Base-by-base conservation (phyloP, 1,140 invertebrate genomes). In the Euschistus heros region DNA sequence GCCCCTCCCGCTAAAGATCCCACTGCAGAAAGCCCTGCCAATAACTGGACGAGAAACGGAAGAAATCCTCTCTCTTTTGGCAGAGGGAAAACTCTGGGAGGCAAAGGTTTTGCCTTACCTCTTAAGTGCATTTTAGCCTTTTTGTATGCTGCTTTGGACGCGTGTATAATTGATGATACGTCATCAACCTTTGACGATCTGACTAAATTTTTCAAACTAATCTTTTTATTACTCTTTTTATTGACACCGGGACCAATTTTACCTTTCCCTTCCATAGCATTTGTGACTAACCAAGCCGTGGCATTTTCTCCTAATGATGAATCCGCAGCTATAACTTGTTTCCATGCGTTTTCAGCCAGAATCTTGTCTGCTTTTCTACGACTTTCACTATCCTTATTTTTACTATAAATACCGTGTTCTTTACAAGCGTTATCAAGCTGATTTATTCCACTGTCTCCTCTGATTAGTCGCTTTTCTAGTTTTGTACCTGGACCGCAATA, bases 361-460 rank as follows among this genome's bases (percentile, higher is more conserved):
- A 70, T 26, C 66, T 70, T 68, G 71, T 77, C 75, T 47, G 75
- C 76, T 66, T 67, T 22, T 10, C 22, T 14, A 15, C 77, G 69
- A 27, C 68, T 66, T 20, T 63, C 24, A 62, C 75, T 64, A 71
- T 76, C 68, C 47, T 72, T 72, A 57, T 69, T 70, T 65, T 75
- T 64, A 0, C 69, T 69, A 69, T 79, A 79, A 6, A n/a, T n/a
- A n/a, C n/a, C n/a, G n/a, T n/a, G n/a, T n/a, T n/a, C n/a, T n/a
- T n/a, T n/a, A n/a, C n/a, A 80, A 77, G 70, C 78, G 75, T 66
- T 79, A 79, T 80, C 77, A 27, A 80, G 70, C 27, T 54, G 62
- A 72, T 79, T 79, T 26, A 79, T 72, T 42, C 75, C 74, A 42
- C 46, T 27, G 73, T 79, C 74, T 30, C 73, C 75, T 68, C 74